Evolutionary conservation across 2,797 vertebrate genomes (phyloP).

Genomic region (Pangasius krempfi): DNA sequence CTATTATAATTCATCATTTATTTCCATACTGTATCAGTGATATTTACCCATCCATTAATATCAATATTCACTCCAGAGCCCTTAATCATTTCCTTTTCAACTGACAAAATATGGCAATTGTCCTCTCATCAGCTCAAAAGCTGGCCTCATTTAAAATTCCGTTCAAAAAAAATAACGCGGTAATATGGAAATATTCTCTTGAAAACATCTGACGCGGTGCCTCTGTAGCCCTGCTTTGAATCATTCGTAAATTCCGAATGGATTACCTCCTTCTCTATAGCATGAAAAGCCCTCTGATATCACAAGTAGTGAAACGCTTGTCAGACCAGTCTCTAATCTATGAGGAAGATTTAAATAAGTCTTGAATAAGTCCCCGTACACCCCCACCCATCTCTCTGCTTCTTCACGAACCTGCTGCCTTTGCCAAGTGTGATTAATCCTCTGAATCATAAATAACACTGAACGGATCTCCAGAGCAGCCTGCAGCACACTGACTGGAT

Average conservation of each 20-base stretch:
- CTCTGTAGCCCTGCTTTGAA: slow-evolving; percentile 66
- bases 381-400: slow-evolving; percentile 65
- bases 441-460: slow-evolving; percentile 79
- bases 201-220: slow-evolving; percentile 67
- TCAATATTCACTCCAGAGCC: slow-evolving; percentile 64
- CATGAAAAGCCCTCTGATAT: slow-evolving; percentile 70
- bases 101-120: slow-evolving; percentile 68
- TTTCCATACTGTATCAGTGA: neutral
- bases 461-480: slow-evolving; percentile 65
- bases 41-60: neutral
- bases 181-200: slow-evolving; percentile 60
- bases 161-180: slow-evolving; percentile 64
- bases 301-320: slow-evolving; percentile 75
- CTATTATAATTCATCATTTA: neutral
- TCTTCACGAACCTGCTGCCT: slow-evolving; percentile 70
- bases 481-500: slow-evolving; percentile 42
- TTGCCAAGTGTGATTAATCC: slow-evolving; percentile 81
- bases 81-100: slow-evolving; percentile 66
- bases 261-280: slow-evolving; percentile 77
- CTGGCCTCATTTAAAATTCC: slow-evolving; percentile 72
- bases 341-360: slow-evolving; percentile 83
- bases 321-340: slow-evolving; percentile 82
- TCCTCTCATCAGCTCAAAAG: slow-evolving; percentile 67
- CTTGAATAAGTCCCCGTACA: slow-evolving; percentile 64
- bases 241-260: slow-evolving; percentile 75